Evolutionary conservation across 2,797 vertebrate species (phyloP).

Genomic region (Acrossocheilus fasciatus): DNA sequence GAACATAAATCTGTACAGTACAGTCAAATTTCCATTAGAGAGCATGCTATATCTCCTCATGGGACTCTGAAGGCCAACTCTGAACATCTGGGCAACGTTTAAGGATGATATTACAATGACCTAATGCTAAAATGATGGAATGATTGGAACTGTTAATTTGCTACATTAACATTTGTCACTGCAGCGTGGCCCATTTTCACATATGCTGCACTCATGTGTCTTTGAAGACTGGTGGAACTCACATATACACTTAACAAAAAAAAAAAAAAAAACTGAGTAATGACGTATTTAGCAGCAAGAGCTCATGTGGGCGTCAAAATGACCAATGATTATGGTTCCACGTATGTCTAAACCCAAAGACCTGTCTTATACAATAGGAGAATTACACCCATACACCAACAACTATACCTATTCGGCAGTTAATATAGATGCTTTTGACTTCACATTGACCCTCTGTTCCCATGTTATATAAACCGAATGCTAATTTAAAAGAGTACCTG

Average conservation of each 20-base stretch:
- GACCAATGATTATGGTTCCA: conserved; percentile 4
- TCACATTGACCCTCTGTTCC: conserved; percentile 29
- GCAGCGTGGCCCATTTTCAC: conserved; percentile 11
- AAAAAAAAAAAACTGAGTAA: no score
- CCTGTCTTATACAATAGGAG: conserved; percentile 30
- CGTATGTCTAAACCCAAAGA: conserved; percentile 19
- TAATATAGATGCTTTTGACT: conserved; percentile 13
- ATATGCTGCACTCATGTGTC: conserved; percentile 35
- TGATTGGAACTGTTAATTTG: background rate
- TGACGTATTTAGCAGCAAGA: conserved; percentile 4
- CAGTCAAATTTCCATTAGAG: background rate
- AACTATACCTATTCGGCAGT: background rate
- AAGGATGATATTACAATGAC: conserved; percentile 34
- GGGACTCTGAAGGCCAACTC: conserved; percentile 12
- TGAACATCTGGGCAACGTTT: conserved; percentile 45
- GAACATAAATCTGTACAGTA: background rate
- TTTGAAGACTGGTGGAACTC: conserved; percentile 12
- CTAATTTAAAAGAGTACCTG: conserved; percentile 88
- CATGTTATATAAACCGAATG: conserved; percentile 79
- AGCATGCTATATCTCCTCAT: conserved; percentile 9
- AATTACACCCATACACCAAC: background rate
- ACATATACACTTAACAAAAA: background rate
- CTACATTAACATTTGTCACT: conserved; percentile 36
- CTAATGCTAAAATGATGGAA: conserved; percentile 39
- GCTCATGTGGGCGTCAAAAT: conserved; percentile 30